phyloP scores from a whole-genome alignment of 2,113 vertebrate genomes.

The Pholis gunnellus region DNA sequence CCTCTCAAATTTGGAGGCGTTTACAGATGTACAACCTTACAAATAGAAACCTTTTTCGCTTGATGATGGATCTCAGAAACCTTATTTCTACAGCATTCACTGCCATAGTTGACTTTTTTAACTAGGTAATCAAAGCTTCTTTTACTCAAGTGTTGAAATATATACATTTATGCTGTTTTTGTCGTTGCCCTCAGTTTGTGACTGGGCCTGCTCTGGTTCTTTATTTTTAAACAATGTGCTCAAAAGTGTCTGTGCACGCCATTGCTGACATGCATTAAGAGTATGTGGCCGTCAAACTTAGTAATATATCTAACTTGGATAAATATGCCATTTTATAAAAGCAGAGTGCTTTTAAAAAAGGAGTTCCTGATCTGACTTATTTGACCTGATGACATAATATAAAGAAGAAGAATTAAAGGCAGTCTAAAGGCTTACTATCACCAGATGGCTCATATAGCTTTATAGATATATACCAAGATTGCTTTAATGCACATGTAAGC shows the following conservation, averaged over 20 bases:
- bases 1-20: not conserved
- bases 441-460: conserved; percentile 37
- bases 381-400: conserved; percentile 2
- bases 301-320: conserved; percentile 16
- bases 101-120: not conserved
- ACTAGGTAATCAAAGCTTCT: not conserved
- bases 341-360: not conserved
- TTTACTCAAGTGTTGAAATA: not conserved
- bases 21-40: not conserved
- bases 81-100: not conserved
- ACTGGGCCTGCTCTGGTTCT: conserved; percentile 1
- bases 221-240: conserved; percentile 44
- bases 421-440: not conserved
- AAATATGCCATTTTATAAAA: not conserved
- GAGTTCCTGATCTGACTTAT: not conserved
- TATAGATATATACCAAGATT: conserved; percentile 22
- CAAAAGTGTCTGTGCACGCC: conserved; percentile 38
- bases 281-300: conserved; percentile 15
- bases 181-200: conserved; percentile 34
- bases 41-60: not conserved
- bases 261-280: conserved; percentile 19
- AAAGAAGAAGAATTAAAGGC: not conserved
- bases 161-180: conserved; percentile 4
- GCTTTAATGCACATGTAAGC: conserved; percentile 51
- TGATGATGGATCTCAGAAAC: not conserved